Conservation (phyloP, 2,888 invertebrate species). For the Synergus itoensis region DNA sequence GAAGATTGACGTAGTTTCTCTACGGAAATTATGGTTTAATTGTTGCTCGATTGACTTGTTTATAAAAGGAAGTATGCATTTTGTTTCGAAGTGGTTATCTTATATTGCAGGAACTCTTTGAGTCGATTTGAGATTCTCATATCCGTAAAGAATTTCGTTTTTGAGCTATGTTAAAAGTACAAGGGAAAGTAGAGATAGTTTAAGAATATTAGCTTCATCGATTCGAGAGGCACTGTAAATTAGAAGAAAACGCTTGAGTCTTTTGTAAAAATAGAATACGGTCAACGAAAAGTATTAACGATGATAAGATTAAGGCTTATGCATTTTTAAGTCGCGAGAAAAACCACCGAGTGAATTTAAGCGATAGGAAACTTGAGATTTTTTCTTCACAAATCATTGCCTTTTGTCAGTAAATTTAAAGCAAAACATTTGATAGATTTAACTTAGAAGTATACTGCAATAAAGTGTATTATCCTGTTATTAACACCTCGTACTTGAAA, state of each 20-base stretch:
- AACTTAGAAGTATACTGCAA: conserved; percentile 33
- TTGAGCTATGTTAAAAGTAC: conserved; percentile 16
- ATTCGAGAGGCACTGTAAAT: conserved; percentile 30
- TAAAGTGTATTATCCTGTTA: conserved; percentile 34
- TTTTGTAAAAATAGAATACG: conserved; percentile 35
- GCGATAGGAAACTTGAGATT: background rate
- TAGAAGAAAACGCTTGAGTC: conserved; percentile 30
- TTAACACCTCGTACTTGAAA: conserved; percentile 30
- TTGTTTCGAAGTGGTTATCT: conserved; percentile 7
- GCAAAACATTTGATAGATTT: conserved; percentile 37
- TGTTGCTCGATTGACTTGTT: conserved; percentile 44
- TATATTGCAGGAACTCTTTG: conserved; percentile 12
- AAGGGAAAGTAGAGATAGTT: conserved; percentile 25
- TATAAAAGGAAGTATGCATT: conserved; percentile 22
- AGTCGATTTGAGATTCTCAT: background rate
- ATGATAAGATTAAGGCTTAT: conserved; percentile 24
- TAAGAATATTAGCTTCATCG: conserved; percentile 20
- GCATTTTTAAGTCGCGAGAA: conserved; percentile 28
- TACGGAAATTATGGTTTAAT: conserved; percentile 64
- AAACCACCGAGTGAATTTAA: conserved; percentile 16
- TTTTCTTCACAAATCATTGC: conserved; percentile 34
- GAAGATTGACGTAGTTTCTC: conserved; percentile 71
- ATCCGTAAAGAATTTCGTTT: conserved; percentile 7
- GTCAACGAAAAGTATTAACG: conserved; percentile 40
- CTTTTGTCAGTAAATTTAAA: conserved; percentile 34